Evolutionary conservation across 2,797 vertebrate species (phyloP).

Genomic region (Balearica regulorum): DNA sequence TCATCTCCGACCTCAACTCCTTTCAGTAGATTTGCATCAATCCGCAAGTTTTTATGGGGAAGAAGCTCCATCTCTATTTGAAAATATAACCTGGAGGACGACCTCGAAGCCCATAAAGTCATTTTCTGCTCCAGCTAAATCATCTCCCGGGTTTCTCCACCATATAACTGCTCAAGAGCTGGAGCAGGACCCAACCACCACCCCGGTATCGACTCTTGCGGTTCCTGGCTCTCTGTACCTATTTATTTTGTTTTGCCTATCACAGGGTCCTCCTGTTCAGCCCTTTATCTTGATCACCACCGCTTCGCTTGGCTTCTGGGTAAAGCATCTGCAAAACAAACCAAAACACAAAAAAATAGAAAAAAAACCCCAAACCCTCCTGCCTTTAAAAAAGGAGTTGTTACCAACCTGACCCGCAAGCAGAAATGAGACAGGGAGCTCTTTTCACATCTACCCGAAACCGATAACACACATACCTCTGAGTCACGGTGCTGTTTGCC

Average conservation of each 20-base stretch:
- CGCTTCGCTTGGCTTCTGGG: not conserved
- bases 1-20: not conserved
- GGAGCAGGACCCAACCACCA: not conserved
- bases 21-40: rapidly evolving
- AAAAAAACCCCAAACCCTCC: not conserved
- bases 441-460: not conserved
- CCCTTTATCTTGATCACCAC: conserved; percentile 10
- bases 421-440: not conserved
- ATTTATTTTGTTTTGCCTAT: not conserved
- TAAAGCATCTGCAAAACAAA: not conserved
- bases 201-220: not conserved
- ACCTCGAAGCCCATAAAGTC: not conserved
- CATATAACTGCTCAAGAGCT: not conserved
- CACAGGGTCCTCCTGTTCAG: not conserved
- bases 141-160: not conserved
- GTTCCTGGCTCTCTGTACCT: not conserved
- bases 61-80: not conserved
- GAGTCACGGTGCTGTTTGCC: not conserved
- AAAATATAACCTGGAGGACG: not conserved
- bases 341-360: not conserved
- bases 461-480: not conserved
- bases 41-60: rapidly evolving
- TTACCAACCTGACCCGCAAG: not conserved
- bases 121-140: not conserved
- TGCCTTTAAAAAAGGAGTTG: not conserved